Conservation (phyloP, 2,797 vertebrate genomes). For the Lutjanus campechanus region DNA sequence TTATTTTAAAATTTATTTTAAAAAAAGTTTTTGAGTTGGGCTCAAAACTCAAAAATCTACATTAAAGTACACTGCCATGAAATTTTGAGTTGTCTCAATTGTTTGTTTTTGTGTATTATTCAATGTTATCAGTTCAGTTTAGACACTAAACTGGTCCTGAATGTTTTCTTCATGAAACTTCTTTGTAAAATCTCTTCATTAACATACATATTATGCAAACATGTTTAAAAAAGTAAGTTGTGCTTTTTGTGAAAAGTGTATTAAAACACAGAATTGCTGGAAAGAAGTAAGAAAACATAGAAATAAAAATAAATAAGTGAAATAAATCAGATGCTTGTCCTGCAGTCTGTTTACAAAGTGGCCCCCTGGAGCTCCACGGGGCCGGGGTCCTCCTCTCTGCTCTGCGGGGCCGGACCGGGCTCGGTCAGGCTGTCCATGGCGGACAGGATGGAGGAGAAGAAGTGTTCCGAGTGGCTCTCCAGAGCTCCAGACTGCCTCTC, state of each 20-base stretch:
- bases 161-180: neutral
- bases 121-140: neutral
- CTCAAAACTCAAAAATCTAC: no score
- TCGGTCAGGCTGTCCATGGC: slow-evolving; percentile 84
- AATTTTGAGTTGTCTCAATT: no score
- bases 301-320: neutral
- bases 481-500: slow-evolving; percentile 87
- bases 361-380: neutral
- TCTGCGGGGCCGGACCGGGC: slow-evolving; percentile 19
- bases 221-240: neutral
- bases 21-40: no score
- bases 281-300: neutral
- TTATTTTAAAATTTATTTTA: no score
- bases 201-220: neutral
- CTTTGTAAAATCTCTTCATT: neutral
- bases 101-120: no score
- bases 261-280: neutral
- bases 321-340: neutral
- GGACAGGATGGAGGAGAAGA: slow-evolving; percentile 89
- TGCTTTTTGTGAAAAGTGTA: neutral
- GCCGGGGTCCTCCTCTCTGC: neutral
- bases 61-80: no score
- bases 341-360: slow-evolving; percentile 10
- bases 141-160: neutral
- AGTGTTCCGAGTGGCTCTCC: slow-evolving; percentile 84